Conservation (phyloP, 2,888 invertebrate genomes). For the Aromia moschata region DNA sequence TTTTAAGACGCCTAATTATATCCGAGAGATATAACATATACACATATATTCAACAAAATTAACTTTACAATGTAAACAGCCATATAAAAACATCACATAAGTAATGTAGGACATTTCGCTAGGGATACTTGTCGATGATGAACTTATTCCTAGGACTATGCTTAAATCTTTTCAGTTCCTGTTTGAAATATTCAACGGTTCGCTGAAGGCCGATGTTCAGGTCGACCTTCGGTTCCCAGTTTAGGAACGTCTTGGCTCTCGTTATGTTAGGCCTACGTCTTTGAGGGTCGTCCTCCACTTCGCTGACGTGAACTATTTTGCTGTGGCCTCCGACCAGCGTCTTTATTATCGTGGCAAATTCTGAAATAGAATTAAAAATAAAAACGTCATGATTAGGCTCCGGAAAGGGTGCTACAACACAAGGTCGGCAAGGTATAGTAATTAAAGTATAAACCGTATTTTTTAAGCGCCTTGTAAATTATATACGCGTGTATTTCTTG, state of each 20-base stretch:
- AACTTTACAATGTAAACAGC: conserved; percentile 33
- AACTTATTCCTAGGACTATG: conserved; percentile 65
- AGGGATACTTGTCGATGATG: conserved; percentile 32
- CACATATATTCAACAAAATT: conserved; percentile 32
- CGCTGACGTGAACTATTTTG: conserved; percentile 81
- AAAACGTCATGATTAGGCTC: too few species aligned
- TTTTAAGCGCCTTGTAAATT: too few species aligned
- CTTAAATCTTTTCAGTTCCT: conserved; percentile 77
- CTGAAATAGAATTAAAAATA: conserved; percentile 67
- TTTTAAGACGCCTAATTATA: too few species aligned
- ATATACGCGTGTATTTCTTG: too few species aligned
- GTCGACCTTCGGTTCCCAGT: conserved; percentile 90
- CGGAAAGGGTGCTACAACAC: too few species aligned
- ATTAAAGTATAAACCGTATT: too few species aligned
- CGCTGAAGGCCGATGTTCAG: conserved; percentile 87
- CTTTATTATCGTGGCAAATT: conserved; percentile 88
- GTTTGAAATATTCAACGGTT: conserved; percentile 93
- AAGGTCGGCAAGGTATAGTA: too few species aligned
- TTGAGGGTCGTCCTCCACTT: conserved; percentile 97
- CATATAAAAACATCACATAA: conserved; percentile 29
- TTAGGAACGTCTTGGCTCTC: conserved; percentile 82
- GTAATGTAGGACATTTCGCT: not conserved
- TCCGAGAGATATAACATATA: too few species aligned
- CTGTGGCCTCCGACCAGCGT: conserved; percentile 87
- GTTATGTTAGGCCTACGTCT: conserved; percentile 93